Evolutionary conservation across 1,140 invertebrate genomes (phyloP).

Genomic region (Drosophila mayri): DNA sequence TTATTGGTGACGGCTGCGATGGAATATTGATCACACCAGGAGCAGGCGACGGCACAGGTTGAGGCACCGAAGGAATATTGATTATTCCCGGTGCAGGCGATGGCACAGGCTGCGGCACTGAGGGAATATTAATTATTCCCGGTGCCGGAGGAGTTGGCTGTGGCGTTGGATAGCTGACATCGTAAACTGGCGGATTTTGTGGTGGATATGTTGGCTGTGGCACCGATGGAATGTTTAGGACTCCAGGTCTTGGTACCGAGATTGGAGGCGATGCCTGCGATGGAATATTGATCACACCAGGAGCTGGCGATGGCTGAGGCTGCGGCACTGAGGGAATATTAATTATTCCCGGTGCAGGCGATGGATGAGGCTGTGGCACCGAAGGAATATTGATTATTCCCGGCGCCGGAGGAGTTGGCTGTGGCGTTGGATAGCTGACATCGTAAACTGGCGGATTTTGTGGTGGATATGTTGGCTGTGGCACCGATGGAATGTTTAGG

Average conservation of each 20-base stretch:
- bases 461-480: constrained; percentile 23
- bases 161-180: constrained; percentile 64
- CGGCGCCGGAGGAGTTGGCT: constrained; percentile 5
- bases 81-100: constrained; percentile 22
- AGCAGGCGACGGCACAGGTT: constrained; percentile 17
- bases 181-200: constrained; percentile 2
- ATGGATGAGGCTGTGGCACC: constrained; percentile 14
- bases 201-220: constrained; percentile 25
- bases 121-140: constrained; percentile 38
- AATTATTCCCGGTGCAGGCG: constrained; percentile 23
- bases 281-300: constrained; percentile 31
- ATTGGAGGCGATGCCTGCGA: no score
- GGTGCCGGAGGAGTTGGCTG: constrained; percentile 9
- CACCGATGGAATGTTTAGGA: constrained; percentile 29
- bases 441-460: constrained; percentile 14
- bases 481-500: constrained; percentile 24
- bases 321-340: constrained; percentile 39
- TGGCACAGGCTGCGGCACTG: constrained; percentile 21
- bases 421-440: constrained; percentile 60
- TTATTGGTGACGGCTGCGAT: constrained; percentile 4
- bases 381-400: constrained; percentile 42
- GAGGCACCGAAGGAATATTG: constrained; percentile 27
- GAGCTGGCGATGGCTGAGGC: constrained; percentile 5
- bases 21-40: constrained; percentile 52
- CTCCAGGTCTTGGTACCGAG: no score